phyloP scores from a whole-genome alignment of 1,140 invertebrate genomes.

The Bombus polaris region DNA sequence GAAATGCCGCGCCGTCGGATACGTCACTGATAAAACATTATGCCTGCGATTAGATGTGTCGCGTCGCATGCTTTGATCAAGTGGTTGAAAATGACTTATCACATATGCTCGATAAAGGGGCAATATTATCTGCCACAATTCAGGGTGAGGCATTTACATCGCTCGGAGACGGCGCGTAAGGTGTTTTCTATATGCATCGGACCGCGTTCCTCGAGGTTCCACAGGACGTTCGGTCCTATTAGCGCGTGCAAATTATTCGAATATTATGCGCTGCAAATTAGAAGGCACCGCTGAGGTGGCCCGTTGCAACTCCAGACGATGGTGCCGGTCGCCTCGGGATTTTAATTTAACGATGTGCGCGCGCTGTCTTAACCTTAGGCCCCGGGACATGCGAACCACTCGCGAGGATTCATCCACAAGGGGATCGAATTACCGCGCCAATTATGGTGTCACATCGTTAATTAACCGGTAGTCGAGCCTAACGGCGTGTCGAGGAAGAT shows the following conservation, averaged over 20 bases:
- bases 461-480: slow-evolving; percentile 64
- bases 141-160: background rate
- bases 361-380: slow-evolving; percentile 51
- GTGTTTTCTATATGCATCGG: slow-evolving; percentile 3
- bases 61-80: slow-evolving; percentile 41
- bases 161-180: background rate
- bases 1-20: slow-evolving; percentile 5
- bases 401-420: slow-evolving; percentile 47
- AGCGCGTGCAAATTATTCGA: slow-evolving; percentile 69
- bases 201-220: background rate
- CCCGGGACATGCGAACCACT: slow-evolving; percentile 38
- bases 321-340: slow-evolving; percentile 53
- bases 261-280: slow-evolving; percentile 72
- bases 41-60: slow-evolving; percentile 47
- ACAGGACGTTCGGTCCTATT: slow-evolving; percentile 43
- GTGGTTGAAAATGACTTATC: background rate
- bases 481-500: slow-evolving; percentile 28
- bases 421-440: slow-evolving; percentile 68
- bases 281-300: slow-evolving; percentile 56
- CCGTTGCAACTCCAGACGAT: slow-evolving; percentile 31
- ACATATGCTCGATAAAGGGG: slow-evolving; percentile 8
- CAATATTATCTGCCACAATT: background rate
- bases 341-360: slow-evolving; percentile 70
- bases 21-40: slow-evolving; percentile 64
- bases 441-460: slow-evolving; percentile 73